Evolutionary conservation across 2,888 invertebrate species (phyloP), one percentile per base, ranked within the genome.

Genomic region (Serrognathus titanus): DNA sequence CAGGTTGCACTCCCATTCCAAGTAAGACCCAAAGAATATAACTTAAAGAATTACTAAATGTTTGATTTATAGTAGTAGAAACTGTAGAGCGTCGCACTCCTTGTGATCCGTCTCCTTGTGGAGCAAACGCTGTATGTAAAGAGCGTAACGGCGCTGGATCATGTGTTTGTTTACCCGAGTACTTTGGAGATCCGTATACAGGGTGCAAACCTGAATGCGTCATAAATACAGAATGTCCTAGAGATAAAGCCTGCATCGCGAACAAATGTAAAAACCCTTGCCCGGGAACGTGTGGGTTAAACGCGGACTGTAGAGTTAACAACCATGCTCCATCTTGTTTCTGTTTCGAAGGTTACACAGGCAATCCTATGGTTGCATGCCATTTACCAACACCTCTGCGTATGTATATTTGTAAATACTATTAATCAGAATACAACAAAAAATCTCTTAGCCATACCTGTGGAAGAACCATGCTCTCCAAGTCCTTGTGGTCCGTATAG

Each of bases 231-330:
- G 93, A 93, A 69, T 94, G 93, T 68, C 79, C 85, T 36, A 82
- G 84, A 61, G 84, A 85, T 65, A 88, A 83, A 68, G 89, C 93
- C 50, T 95, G 94, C 72, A 80, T 89, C 20, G 90, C 90, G 73
- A 90, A 90, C 70, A 92, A 93, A 80, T 94, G 94, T 72, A 81
- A 84, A 59, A 87, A 92, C 78, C 92, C 93, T 13, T 94, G 94
- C 70, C 84, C 86, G 51, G 90, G 89, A 58, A 88, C 87, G 13
- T 94, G 94, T 74, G 93, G 93, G 6, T 78, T 87, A 20, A 88
- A 87, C 69, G 90, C 93, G 1, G 86, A 87, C 63, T 94, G 94
- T 69, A 83, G 83, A 58, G 91, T 92, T 24, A 82, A 86, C 43
- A 92, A 93, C 77, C 93, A 94, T 69, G 85, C 88, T 6, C 92